Base-by-base conservation (phyloP, 1,140 invertebrate species). In the Psilanteris sp. region DNA sequence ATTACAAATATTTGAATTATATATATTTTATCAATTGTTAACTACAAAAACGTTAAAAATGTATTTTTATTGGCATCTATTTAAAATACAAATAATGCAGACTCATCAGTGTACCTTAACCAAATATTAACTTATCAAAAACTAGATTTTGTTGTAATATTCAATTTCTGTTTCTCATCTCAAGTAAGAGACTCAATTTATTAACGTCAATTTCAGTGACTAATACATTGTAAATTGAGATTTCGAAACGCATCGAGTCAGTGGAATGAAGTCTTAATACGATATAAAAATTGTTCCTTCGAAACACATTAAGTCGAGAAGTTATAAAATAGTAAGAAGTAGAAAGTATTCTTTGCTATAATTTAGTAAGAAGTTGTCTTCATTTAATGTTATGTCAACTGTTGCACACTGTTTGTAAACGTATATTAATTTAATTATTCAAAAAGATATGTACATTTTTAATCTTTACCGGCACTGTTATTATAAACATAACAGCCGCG, bases 161-260 rank as follows among this genome's bases (percentile, higher is more conserved):
- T 57, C 26, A 43, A 57, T 57, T 43, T 44, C 27, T 34, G 37
- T 57, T 44, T 43, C 54, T 34, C 54, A 57, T 55, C 34, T 37
- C 52, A 54, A 39, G 32, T 4, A 4, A 14, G 52, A 41, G 20
- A 57, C 39, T 18, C 32, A 44, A 57, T 57, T 57, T 57, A 44
- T 57, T 44, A 43, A 31, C 54, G 26, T 26, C 54, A 32, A 37
- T 44, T 57, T 44, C 54, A 44, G n/a, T 34, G 18, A 34, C 13
- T 24, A 18, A 6, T 34, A 43, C 13, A 57, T 44, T 14, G 37
- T 34, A 34, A 24, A 57, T 34, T 43, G 34, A 32, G 10, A 43
- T 32, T 39, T 31, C 14, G 16, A 43, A 43, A 39, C 16, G 50
- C 32, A 3, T 0, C 9, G 1, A 11, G 24, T n/a, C n/a, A n/a